These are phyloP conservation scores for Euplagia quadripunctaria DNA, from an alignment of 2,888 invertebrate species.

Conservation along the genomic window DNA sequence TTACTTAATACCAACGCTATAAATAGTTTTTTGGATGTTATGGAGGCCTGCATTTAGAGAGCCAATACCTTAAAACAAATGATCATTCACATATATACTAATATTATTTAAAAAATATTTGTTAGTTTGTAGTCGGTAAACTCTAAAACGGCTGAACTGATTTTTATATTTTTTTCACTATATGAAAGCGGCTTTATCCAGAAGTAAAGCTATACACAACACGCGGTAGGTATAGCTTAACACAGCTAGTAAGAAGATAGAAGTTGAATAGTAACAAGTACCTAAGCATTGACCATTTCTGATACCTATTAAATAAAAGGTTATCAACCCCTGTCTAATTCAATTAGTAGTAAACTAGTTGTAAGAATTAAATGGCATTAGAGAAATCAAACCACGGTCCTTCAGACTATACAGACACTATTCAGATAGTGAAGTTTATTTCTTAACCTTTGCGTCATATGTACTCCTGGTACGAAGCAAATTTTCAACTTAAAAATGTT, in stretches of 20 bases:
- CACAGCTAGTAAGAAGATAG: not conserved
- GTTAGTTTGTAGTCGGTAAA: too few relatives aligned
- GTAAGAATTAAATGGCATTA: constrained; percentile 61
- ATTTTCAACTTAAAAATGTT: not conserved
- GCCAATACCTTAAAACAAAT: too few relatives aligned
- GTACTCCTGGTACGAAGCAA: constrained; percentile 6
- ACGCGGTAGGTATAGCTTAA: not conserved
- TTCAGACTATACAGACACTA: constrained; percentile 15
- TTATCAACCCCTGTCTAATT: constrained; percentile 73
- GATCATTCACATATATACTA: too few relatives aligned
- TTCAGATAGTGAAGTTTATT: not conserved
- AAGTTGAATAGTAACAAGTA: too few relatives aligned
- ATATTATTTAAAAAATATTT: too few relatives aligned
- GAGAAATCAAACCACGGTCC: constrained; percentile 50
- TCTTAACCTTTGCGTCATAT: not conserved
- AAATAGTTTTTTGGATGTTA: too few relatives aligned
- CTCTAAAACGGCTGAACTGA: too few relatives aligned
- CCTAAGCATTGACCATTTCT: not conserved
- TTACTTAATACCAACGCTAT: too few relatives aligned
- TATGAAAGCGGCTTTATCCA: too few relatives aligned
- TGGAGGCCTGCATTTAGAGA: too few relatives aligned
- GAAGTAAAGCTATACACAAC: too few relatives aligned
- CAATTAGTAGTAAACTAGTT: constrained; percentile 66
- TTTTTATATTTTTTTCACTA: too few relatives aligned
- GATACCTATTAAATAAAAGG: constrained; percentile 32